Evolutionary conservation across 2,888 invertebrate species (phyloP).

Genomic region (Callimorpha dominula): DNA sequence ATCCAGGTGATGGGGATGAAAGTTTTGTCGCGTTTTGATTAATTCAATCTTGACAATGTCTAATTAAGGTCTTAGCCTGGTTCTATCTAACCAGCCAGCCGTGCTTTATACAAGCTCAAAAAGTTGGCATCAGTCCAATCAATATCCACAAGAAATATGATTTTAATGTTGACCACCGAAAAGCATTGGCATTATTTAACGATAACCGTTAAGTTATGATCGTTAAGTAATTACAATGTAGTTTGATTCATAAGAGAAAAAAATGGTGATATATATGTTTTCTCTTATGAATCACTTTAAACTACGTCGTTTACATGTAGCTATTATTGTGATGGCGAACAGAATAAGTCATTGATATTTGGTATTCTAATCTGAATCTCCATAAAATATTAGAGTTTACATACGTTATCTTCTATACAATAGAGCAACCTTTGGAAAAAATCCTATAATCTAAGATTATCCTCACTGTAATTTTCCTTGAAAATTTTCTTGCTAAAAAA

Average conservation of each 20-base stretch:
- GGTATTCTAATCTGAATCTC: too few species aligned
- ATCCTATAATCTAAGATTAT: constrained; percentile 36
- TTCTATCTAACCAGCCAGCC: background rate
- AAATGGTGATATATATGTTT: too few species aligned
- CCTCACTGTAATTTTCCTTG: constrained; percentile 12
- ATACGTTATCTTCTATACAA: constrained; percentile 26
- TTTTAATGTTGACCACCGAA: background rate
- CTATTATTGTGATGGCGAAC: too few species aligned
- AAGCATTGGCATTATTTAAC: background rate
- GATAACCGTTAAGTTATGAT: too few species aligned
- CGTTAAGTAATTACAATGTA: too few species aligned
- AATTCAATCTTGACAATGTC: background rate
- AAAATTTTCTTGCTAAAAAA: constrained; percentile 6
- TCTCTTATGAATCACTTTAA: background rate
- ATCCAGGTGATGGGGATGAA: too few species aligned
- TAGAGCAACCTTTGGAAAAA: constrained; percentile 17
- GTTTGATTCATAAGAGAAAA: too few species aligned
- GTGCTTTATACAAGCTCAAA: background rate
- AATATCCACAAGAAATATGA: background rate
- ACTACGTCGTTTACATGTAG: background rate
- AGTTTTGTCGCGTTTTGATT: too few species aligned
- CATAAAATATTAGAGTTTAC: constrained; percentile 12
- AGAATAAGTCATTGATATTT: too few species aligned
- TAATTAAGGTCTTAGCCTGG: background rate
- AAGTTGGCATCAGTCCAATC: background rate